Base-by-base conservation (phyloP, 1,140 invertebrate species). In the Brachionus paranguensis region DNA sequence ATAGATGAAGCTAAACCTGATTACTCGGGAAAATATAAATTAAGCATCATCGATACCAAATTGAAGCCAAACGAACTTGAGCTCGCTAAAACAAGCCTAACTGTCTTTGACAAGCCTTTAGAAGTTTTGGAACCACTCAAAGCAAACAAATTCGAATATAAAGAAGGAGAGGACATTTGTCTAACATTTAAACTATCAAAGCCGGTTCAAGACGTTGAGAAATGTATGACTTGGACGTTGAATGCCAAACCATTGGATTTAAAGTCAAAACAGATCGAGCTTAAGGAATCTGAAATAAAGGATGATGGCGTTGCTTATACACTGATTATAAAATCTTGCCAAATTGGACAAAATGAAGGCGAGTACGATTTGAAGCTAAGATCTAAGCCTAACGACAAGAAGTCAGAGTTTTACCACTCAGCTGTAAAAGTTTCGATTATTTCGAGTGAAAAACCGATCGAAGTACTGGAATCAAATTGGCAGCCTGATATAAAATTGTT, bases 401-500 rank as follows among this genome's bases (percentile, higher is more conserved):
- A 72, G 20, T 72, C 68, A 8, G 68, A 72, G 20, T 72, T 72
- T 43, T 72, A 72, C 29, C 29, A 72, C 12, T 33, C 33, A 8
- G 37, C 17, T 41, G 68, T 43, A 8, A 72, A 72, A 17, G n/a
- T 72, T n/a, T 41, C 29, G n/a, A 72, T 72, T 43, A 17, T 41
- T 41, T 43, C 68, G 37, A 72, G 17, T 43, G 68, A 72, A 43
- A 72, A 29, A 29, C 24, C 24, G 10, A 12, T 68, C 8, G 64
- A 68, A 68, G 64, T 68, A 27, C 11, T 68, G 20, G 78, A 81
- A 81, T 64, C 53, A 3, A 81, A 81, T 24, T 81, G 78, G 78
- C 24, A 37, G 12, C 53, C 53, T 43, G 78, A 81, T 11, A 68
- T 47, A 17, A 81, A 64, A 12, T 60, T 81, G 20, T 24, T 43